Evolutionary conservation across 2,888 invertebrate genomes (phyloP), one percentile per base, ranked within the genome.

Genomic region (Nomada goodeniana): DNA sequence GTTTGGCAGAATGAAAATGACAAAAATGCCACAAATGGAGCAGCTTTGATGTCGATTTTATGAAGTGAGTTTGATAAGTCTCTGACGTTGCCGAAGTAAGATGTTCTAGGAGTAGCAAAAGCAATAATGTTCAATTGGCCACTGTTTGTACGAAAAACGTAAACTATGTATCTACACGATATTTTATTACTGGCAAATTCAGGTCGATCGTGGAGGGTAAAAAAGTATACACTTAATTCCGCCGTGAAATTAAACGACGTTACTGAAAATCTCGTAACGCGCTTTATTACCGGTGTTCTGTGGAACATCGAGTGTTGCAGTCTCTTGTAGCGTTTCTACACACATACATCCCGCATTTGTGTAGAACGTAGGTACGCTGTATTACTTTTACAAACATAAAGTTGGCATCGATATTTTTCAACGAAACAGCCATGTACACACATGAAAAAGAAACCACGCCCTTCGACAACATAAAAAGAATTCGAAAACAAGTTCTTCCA

Each of bases 171-270:
- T 15, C 13, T 13, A 29, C 36, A 7, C 1, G 36, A 18, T 36
- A 15, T 42, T 55, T 67, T 53, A 53, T 67, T 20, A 36, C 23
- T 36, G 36, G 9, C 36, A 36, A 67, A 42, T 36, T 20, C 67
- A 15, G 20, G 67, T 53, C 26, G 36, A 36, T 13, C 20, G 15
- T 13, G 36, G 20, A 2, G 20, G 36, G 3, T 53, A 36, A 53
- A 29, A 67, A 53, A 26, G 64, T 18, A n/a, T 53, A n/a, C 15
- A n/a, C 47, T 64, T 50, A 7, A 18, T 26, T 64, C 18, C 23
- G 23, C 11, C 18, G 47, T 26, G 64, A 47, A 50, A 64, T 64
- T 64, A 44, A 64, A 64, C 64, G 47, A 64, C 47, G 26, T 18
- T 15, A 44, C 15, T 63, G 63, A 10, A 23, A 63, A 15, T 63